Evolutionary conservation across 2,888 invertebrate genomes (phyloP).

Genomic region (Synergus umbraculus): DNA sequence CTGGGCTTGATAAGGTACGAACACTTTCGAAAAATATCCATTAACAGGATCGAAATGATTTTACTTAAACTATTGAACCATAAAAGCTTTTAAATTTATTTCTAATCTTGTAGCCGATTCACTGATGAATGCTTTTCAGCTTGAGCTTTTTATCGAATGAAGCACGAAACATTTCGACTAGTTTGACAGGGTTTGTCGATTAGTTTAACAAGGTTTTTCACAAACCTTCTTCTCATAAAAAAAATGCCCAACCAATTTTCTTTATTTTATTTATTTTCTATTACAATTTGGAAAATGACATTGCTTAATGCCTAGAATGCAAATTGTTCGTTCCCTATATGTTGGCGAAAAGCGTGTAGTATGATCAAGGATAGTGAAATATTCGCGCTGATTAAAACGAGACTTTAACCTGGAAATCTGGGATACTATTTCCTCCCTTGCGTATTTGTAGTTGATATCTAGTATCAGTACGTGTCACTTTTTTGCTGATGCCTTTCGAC

Average conservation of each 20-base stretch:
- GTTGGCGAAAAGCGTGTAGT: neutral
- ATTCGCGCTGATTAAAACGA: neutral
- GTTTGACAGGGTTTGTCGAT: too few relatives aligned
- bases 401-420: neutral
- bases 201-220: too few relatives aligned
- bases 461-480: constrained; percentile 1
- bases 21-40: neutral
- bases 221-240: too few relatives aligned
- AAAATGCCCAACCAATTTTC: too few relatives aligned
- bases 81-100: too few relatives aligned
- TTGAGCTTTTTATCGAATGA: too few relatives aligned
- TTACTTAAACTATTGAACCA: too few relatives aligned
- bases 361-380: neutral
- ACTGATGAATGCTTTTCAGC: too few relatives aligned
- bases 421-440: constrained; percentile 12
- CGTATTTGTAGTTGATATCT: neutral
- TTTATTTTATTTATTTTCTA: neutral
- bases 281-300: neutral
- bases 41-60: too few relatives aligned
- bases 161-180: too few relatives aligned
- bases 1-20: constrained; percentile 86
- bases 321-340: neutral
- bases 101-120: too few relatives aligned
- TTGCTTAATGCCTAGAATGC: neutral
- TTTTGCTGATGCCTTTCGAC: constrained; percentile 15